Evolutionary conservation across 2,113 vertebrate species (phyloP).

Genomic region (Nestor notabilis): DNA sequence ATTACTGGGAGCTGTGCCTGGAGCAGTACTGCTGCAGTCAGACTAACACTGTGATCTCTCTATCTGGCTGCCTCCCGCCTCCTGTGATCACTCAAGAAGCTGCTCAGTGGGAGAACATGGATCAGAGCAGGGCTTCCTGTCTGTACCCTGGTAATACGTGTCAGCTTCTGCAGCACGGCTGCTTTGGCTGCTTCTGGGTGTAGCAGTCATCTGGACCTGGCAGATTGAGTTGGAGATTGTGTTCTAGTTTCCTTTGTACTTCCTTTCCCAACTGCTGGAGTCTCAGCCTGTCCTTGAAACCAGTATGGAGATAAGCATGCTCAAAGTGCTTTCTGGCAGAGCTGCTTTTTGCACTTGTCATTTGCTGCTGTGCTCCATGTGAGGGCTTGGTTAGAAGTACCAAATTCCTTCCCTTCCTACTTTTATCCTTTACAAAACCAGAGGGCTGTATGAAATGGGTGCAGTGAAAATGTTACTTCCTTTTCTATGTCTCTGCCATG

Average conservation of each 20-base stretch:
- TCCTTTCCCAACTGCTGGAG: neutral
- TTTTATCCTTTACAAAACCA: neutral
- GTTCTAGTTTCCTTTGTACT: neutral
- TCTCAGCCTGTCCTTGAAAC: neutral
- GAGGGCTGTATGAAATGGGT: neutral
- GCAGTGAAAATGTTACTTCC: neutral
- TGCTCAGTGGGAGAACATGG: fast-evolving
- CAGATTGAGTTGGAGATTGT: neutral
- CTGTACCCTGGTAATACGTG: fast-evolving
- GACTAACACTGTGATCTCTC: neutral
- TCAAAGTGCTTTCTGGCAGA: neutral
- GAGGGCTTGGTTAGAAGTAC: neutral
- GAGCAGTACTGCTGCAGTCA: neutral
- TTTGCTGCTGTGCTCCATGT: neutral
- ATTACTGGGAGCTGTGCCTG: neutral
- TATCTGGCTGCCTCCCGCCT: neutral
- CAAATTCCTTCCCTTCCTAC: neutral
- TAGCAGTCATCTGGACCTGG: neutral
- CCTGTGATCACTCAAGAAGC: neutral
- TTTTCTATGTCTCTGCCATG: neutral
- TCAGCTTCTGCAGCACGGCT: neutral
- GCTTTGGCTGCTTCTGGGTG: neutral
- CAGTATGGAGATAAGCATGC: fast-evolving
- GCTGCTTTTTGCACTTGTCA: neutral
- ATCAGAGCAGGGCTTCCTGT: neutral